These are phyloP conservation scores for Gouania willdenowi DNA, from an alignment of 2,797 vertebrate species.

Conservation along the genomic window DNA sequence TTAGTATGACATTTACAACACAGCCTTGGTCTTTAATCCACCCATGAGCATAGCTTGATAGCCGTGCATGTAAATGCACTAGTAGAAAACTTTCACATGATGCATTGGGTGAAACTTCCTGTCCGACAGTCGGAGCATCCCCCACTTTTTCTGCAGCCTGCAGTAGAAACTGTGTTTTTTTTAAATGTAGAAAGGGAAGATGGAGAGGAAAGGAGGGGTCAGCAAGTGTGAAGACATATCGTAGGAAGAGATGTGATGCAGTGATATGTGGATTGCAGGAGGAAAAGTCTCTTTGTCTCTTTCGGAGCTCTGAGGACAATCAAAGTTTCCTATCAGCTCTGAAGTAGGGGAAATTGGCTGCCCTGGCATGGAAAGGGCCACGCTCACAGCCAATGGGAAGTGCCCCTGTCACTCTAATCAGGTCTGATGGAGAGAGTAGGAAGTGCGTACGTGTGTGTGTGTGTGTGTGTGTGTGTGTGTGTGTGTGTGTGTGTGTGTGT, in stretches of 20 bases:
- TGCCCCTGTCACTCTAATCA: conserved; percentile 78
- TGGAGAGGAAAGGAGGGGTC: conserved; percentile 31
- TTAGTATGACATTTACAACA: too few species aligned
- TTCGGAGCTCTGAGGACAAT: conserved; percentile 71
- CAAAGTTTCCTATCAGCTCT: conserved; percentile 80
- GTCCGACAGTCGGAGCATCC: conserved; percentile 56
- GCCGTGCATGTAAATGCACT: too few species aligned
- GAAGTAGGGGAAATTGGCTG: conserved; percentile 77
- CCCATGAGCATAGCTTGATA: too few species aligned
- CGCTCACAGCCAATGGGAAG: conserved; percentile 80
- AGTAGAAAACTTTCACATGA: conserved; percentile 63
- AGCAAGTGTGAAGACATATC: conserved; percentile 39
- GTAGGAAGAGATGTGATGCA: conserved; percentile 60
- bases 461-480: conserved; percentile 20
- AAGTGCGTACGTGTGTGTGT: conserved; percentile 39
- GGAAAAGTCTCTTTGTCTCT: conserved; percentile 75
- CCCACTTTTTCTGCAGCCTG: conserved; percentile 55
- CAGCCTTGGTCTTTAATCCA: too few species aligned
- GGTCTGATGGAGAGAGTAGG: conserved; percentile 67
- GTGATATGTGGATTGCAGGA: conserved; percentile 67
- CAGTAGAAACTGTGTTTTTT: conserved; percentile 44
- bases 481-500: not conserved
- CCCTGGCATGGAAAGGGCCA: conserved; percentile 78
- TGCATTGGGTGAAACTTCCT: conserved; percentile 70
- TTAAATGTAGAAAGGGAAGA: conserved; percentile 11